A percentile compares a stretch with the other conserved stretches of the same genome.
phyloP scores from a whole-genome alignment of 2,888 invertebrate species.

The Trichopoda pennipes region DNA sequence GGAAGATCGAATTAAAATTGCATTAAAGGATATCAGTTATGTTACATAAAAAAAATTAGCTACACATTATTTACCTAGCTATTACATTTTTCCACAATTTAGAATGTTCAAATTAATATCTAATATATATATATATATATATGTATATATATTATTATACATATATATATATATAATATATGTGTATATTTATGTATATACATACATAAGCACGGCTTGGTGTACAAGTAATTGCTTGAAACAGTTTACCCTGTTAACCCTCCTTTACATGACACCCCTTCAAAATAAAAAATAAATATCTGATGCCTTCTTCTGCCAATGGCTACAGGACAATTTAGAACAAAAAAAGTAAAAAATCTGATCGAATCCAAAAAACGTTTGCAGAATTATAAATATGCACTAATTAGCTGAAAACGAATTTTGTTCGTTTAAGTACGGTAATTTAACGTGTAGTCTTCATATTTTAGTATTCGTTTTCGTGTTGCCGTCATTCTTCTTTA shows the following conservation, averaged over 20 bases:
- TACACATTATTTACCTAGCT: no score
- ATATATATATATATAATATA: no score
- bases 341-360: not conserved
- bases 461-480: constrained; percentile 26
- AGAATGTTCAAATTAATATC: no score
- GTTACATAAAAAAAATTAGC: no score
- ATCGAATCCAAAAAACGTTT: constrained; percentile 10
- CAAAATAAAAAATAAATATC: not conserved
- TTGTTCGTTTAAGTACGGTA: constrained; percentile 47
- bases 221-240: no score
- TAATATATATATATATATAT: no score
- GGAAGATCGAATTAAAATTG: no score
- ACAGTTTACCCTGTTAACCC: not conserved
- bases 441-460: constrained; percentile 50
- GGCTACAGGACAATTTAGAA: not conserved
- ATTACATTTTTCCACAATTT: no score
- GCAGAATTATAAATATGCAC: constrained; percentile 46
- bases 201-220: no score
- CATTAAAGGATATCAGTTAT: no score
- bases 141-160: no score
- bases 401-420: constrained; percentile 72
- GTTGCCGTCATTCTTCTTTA: constrained; percentile 30
- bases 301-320: not conserved
- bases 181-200: no score
- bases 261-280: not conserved